Evolutionary conservation across 2,113 vertebrate species (phyloP).

Genomic region (Zosterops hypoxanthus): DNA sequence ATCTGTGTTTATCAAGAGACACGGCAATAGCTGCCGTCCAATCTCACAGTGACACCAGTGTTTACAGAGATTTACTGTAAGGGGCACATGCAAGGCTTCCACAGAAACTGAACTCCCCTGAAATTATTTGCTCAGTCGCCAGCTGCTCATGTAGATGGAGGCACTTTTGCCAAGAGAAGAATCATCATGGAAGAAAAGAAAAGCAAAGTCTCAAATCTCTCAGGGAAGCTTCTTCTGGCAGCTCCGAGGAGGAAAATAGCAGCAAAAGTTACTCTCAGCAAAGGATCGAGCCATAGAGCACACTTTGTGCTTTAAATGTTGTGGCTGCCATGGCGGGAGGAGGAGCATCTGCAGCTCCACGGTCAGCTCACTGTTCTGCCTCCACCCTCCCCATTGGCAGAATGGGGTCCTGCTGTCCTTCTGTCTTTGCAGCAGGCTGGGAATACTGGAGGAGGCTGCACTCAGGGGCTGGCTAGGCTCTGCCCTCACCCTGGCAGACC

Average conservation of each 20-base stretch:
- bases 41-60: slow-evolving; percentile 30
- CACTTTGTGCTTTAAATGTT: not conserved
- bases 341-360: not conserved
- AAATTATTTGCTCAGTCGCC: slow-evolving; percentile 16
- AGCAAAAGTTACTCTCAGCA: not conserved
- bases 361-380: not conserved
- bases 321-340: rapidly evolving
- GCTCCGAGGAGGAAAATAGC: not conserved
- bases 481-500: not conserved
- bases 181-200: not conserved
- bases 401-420: not conserved
- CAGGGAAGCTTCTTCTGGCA: not conserved
- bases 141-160: not conserved
- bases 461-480: rapidly evolving
- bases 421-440: not conserved
- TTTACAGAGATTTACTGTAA: slow-evolving; percentile 43
- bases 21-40: not conserved
- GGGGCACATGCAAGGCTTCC: not conserved
- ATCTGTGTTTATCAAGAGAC: slow-evolving; percentile 64
- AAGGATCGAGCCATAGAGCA: not conserved
- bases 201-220: not conserved
- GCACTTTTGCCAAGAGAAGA: slow-evolving; percentile 9
- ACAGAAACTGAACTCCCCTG: slow-evolving; percentile 4
- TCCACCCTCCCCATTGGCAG: not conserved
- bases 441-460: no score